These are phyloP conservation scores for Pipistrellus kuhlii DNA, from an alignment of 2,797 vertebrate genomes.

Conservation along the genomic window DNA sequence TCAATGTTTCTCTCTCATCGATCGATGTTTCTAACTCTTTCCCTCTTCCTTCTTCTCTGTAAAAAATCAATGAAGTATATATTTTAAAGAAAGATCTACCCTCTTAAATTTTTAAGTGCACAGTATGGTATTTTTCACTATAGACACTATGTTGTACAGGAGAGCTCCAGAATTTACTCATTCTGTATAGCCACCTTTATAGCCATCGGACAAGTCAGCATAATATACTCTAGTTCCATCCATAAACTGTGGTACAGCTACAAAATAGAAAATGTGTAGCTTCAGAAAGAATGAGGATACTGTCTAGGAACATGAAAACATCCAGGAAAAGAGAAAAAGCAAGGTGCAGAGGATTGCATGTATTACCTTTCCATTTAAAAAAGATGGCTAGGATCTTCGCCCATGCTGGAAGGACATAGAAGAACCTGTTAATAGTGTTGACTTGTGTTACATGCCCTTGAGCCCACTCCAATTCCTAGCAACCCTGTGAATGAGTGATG, in stretches of 20 bases:
- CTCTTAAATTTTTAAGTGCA: background rate
- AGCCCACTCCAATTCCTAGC: background rate
- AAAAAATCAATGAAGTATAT: too few relatives aligned
- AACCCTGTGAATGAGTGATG: background rate
- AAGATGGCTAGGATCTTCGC: background rate
- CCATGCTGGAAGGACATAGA: background rate
- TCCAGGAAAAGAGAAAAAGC: background rate
- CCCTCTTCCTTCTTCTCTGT: too few relatives aligned
- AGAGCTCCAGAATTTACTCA: background rate
- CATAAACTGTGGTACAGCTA: background rate
- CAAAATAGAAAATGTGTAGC: background rate
- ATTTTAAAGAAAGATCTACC: background rate
- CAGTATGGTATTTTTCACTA: background rate
- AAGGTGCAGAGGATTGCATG: background rate
- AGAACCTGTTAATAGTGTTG: background rate
- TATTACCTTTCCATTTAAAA: background rate
- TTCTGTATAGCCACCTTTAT: background rate
- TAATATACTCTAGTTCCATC: background rate
- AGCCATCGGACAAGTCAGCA: background rate
- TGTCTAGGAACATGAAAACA: background rate
- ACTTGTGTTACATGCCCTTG: background rate
- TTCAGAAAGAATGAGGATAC: slow-evolving; percentile 20
- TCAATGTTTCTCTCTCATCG: too few relatives aligned
- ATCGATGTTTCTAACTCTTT: too few relatives aligned
- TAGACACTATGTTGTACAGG: background rate